These are phyloP conservation scores for Lamellibrachia satsuma DNA, from an alignment of 2,888 invertebrate genomes.

Conservation along the genomic window DNA sequence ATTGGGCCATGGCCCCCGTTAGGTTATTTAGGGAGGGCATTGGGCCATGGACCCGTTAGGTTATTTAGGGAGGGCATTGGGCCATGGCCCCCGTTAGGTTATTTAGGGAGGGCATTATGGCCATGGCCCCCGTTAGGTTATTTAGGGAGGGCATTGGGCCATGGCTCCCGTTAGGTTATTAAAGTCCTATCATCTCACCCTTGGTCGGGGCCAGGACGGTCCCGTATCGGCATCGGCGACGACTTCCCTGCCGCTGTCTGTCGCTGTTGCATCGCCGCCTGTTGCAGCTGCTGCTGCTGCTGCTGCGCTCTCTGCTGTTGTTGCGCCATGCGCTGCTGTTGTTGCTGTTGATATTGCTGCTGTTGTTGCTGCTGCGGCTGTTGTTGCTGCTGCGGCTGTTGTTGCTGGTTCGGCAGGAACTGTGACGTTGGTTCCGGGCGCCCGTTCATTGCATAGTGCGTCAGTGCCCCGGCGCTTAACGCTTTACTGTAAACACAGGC, in stretches of 20 bases:
- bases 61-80: too few relatives aligned
- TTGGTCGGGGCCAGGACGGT: not conserved
- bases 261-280: not conserved
- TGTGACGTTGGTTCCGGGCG: constrained; percentile 32
- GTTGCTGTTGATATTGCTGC: constrained; percentile 24
- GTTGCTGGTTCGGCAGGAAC: not conserved
- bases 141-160: too few relatives aligned
- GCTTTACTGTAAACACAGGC: constrained; percentile 39
- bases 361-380: constrained; percentile 8
- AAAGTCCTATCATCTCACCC: not conserved
- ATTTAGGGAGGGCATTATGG: too few relatives aligned
- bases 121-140: too few relatives aligned
- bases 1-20: too few relatives aligned
- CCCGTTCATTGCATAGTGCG: constrained; percentile 58
- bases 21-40: too few relatives aligned
- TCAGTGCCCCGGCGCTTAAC: constrained; percentile 55
- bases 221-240: not conserved
- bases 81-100: too few relatives aligned
- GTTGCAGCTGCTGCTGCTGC: not conserved
- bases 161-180: too few relatives aligned
- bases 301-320: constrained; percentile 13
- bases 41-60: too few relatives aligned
- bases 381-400: not conserved
- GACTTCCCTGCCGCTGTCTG: not conserved
- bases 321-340: not conserved